phyloP scores from a whole-genome alignment of 2,113 vertebrate species.

The Tyrannus savana region DNA sequence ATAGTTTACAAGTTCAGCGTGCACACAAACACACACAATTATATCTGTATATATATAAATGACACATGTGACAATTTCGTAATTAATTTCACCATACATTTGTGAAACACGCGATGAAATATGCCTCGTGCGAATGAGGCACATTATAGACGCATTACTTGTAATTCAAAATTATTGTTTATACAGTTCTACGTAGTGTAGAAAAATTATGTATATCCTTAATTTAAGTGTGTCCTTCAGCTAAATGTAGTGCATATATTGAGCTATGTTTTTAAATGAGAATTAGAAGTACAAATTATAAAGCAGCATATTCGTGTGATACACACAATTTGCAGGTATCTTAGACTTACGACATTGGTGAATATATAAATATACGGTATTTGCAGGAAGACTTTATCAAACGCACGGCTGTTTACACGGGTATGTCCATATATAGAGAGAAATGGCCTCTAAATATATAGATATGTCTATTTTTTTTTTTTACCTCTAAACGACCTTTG shows the following conservation, averaged over 20 bases:
- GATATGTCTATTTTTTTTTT: not conserved
- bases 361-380: not conserved
- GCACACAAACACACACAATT: accelerated
- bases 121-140: accelerated
- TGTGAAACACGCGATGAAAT: not conserved
- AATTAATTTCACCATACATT: not conserved
- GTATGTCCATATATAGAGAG: accelerated
- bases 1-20: not conserved
- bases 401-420: not conserved
- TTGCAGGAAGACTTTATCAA: not conserved
- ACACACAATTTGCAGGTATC: not conserved
- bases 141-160: not conserved
- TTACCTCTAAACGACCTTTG: not conserved
- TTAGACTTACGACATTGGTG: not conserved
- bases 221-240: not conserved
- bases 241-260: not conserved
- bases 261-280: not conserved
- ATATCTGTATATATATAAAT: not conserved
- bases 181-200: not conserved
- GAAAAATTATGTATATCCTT: not conserved
- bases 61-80: not conserved
- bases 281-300: not conserved
- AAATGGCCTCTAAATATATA: not conserved
- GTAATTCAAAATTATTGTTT: not conserved
- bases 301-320: not conserved